Base-by-base conservation (phyloP, 2,888 invertebrate species). In the Caenorhabditis wallacei region DNA sequence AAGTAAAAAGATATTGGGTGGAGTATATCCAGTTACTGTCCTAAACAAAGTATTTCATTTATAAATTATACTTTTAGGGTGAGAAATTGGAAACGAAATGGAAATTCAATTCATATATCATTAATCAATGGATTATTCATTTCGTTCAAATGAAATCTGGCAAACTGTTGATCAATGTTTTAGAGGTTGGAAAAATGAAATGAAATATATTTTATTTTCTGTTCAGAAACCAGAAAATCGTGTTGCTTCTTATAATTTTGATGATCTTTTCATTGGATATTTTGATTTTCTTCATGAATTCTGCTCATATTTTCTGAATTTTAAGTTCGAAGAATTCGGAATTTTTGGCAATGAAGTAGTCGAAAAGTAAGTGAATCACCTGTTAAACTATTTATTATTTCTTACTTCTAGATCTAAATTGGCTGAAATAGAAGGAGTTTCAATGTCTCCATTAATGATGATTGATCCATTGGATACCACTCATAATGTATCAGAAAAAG, bases 381-480 rank as follows among this genome's bases (percentile, higher is more conserved):
- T n/a, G n/a, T n/a, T n/a, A n/a, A n/a, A n/a, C n/a, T 30, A 8
- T 61, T 22, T 26, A 13, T 8, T 24, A 16, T 30, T 59, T 16
- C 22, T n/a, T n/a, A n/a, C n/a, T n/a, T n/a, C n/a, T n/a, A 80
- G 74, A 20, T 24, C 10, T 7, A 69, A 54, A 18, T 35, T 75
- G 8, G 59, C 59, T 8, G 43, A 48, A 10, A 30, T 18, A 3
- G 61, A 80, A 37, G 22, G 22, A 5, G 51, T 59, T 5, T 8
- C 37, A 11, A 35, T 30, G 16, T 59, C 82, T 7, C 74, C 78
- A 13, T 35, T 79, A 18, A 63, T 82, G 61, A 51, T 82, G 2
- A 26, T 79, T 83, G 88, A 88, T 56, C 87, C 88, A 5, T 18
- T 88, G 35, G 87, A 88, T 48, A 18, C 20, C 10, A 74, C 76